Conservation (phyloP, 2,797 vertebrate species). For the Hybognathus amarus region DNA sequence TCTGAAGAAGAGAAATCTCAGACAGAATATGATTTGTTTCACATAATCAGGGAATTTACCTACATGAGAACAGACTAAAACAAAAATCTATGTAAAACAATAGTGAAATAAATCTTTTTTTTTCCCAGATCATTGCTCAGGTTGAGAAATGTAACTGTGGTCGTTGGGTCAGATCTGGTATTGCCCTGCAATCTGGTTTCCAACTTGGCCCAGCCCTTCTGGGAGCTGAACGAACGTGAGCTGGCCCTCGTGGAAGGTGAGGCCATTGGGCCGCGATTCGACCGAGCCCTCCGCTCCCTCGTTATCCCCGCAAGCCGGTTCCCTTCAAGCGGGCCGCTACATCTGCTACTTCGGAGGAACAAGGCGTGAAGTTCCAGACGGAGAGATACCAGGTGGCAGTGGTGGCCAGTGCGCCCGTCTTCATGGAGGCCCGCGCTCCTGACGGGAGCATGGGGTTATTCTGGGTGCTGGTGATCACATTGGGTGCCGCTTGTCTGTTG, state of each 20-base stretch:
- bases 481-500: slow-evolving; percentile 86
- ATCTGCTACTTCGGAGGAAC: slow-evolving; percentile 90
- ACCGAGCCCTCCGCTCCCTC: slow-evolving; percentile 83
- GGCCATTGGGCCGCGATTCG: slow-evolving; percentile 79
- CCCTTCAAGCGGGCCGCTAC: slow-evolving; percentile 85
- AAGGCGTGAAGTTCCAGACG: slow-evolving; percentile 81
- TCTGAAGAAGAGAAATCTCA: not conserved
- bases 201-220: slow-evolving; percentile 88
- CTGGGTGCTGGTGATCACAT: slow-evolving; percentile 91
- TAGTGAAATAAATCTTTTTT: not conserved
- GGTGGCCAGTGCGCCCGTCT: slow-evolving; percentile 80
- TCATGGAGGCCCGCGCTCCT: slow-evolving; percentile 87
- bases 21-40: not conserved
- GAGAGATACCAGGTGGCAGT: slow-evolving; percentile 89
- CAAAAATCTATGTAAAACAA: not conserved
- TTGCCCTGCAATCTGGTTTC: slow-evolving; percentile 91
- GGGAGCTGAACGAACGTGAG: slow-evolving; percentile 87
- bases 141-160: slow-evolving; percentile 87
- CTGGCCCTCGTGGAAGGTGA: slow-evolving; percentile 70
- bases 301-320: slow-evolving; percentile 81
- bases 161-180: slow-evolving; percentile 89
- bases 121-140: slow-evolving; percentile 67
- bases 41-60: not conserved
- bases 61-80: not conserved
- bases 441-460: slow-evolving; percentile 88